These are phyloP conservation scores for Tapera naevia DNA, from an alignment of 2,797 vertebrate genomes.

Conservation along the genomic window DNA sequence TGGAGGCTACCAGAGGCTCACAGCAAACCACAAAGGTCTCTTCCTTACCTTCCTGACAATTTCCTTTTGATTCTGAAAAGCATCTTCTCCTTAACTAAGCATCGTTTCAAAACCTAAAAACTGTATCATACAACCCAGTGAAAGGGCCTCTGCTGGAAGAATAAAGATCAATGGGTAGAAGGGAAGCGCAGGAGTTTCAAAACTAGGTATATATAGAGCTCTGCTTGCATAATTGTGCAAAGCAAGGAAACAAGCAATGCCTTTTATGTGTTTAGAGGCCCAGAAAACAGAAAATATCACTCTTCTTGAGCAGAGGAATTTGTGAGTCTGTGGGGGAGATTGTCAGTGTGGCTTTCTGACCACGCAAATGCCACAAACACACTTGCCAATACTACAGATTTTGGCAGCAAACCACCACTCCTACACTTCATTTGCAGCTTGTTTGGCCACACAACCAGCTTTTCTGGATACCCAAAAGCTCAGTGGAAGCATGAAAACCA, in stretches of 20 bases:
- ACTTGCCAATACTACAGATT: neutral
- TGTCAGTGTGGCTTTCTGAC: neutral
- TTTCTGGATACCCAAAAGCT: neutral
- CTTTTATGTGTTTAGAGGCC: neutral
- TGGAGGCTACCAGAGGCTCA: neutral
- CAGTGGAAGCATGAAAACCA: rapidly evolving
- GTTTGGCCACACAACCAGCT: neutral
- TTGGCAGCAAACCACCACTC: neutral
- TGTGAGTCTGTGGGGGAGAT: neutral
- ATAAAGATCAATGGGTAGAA: neutral
- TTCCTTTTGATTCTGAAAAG: neutral
- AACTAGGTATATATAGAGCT: neutral
- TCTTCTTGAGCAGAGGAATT: neutral
- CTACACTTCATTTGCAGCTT: neutral
- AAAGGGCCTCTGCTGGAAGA: neutral
- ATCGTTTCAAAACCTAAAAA: neutral
- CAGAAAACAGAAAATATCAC: neutral
- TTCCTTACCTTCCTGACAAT: neutral
- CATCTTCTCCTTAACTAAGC: neutral
- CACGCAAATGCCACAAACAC: rapidly evolving
- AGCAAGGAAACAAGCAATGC: neutral
- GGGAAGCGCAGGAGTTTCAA: neutral
- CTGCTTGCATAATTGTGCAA: neutral
- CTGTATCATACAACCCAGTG: too few relatives aligned
- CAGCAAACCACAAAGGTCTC: neutral